A percentile compares a stretch with the other conserved stretches of the same genome.
Conservation (phyloP, 2,113 vertebrate genomes). For the Microcebus murinus region DNA sequence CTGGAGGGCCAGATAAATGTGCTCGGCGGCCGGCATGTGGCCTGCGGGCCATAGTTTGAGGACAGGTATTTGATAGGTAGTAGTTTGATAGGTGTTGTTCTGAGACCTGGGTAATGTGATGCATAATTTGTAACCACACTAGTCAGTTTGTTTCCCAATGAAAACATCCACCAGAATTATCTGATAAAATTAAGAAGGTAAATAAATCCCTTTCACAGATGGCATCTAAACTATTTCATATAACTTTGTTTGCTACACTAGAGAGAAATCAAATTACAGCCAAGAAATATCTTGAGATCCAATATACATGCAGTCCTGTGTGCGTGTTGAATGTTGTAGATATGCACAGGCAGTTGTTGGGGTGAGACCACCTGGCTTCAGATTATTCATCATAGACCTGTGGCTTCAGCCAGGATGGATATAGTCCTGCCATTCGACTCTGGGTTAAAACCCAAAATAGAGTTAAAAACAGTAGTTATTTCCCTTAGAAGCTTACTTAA, state of each 20-base stretch:
- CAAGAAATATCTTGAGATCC: background rate
- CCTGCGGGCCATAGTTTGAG: too few relatives aligned
- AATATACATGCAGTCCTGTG: fast-evolving
- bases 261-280: background rate
- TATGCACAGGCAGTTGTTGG: background rate
- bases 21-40: too few relatives aligned
- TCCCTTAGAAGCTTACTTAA: background rate
- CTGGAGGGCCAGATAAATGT: too few relatives aligned
- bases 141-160: background rate
- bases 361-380: background rate
- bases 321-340: background rate
- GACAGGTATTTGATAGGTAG: too few relatives aligned
- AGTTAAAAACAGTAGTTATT: background rate
- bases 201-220: background rate
- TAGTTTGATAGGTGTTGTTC: too few relatives aligned
- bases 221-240: background rate
- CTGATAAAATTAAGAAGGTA: background rate
- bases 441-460: background rate
- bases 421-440: background rate
- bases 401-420: background rate
- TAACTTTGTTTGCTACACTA: background rate
- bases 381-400: background rate
- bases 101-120: background rate
- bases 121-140: background rate
- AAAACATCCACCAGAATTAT: background rate